Conservation (phyloP, 2,797 vertebrate species). For the Coregonus ussuriensis region DNA sequence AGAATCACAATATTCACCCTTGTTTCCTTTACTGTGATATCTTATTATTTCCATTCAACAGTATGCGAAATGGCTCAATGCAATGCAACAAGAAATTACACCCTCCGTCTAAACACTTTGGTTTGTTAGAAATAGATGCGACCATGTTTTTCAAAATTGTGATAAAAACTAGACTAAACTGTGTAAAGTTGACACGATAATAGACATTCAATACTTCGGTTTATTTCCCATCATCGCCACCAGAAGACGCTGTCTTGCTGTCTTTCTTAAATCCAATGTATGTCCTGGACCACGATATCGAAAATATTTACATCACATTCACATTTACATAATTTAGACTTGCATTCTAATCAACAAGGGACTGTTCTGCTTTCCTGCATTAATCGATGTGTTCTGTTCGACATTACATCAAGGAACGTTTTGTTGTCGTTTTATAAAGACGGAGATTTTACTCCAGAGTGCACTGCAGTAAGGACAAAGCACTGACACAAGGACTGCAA, state of each 20-base stretch:
- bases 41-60: too few species aligned
- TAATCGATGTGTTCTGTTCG: not conserved
- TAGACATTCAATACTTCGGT: not conserved
- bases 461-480: not conserved
- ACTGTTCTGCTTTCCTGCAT: not conserved
- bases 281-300: not conserved
- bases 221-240: constrained; percentile 42
- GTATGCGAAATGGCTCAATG: too few species aligned
- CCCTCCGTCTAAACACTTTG: too few species aligned
- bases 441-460: not conserved
- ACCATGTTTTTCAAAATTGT: too few species aligned
- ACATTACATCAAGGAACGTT: not conserved
- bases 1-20: not conserved
- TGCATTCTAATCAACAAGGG: not conserved
- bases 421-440: not conserved
- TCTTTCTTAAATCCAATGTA: constrained; percentile 49
- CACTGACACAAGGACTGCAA: not conserved
- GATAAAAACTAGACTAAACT: too few species aligned
- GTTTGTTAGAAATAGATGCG: too few species aligned
- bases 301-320: too few species aligned
- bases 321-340: too few species aligned
- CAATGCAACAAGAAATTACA: not conserved
- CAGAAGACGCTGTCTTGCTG: constrained; percentile 77
- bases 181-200: not conserved
- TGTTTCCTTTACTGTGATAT: not conserved